phyloP scores from a whole-genome alignment of 2,888 invertebrate genomes.

The Cryptosula pallasiana region DNA sequence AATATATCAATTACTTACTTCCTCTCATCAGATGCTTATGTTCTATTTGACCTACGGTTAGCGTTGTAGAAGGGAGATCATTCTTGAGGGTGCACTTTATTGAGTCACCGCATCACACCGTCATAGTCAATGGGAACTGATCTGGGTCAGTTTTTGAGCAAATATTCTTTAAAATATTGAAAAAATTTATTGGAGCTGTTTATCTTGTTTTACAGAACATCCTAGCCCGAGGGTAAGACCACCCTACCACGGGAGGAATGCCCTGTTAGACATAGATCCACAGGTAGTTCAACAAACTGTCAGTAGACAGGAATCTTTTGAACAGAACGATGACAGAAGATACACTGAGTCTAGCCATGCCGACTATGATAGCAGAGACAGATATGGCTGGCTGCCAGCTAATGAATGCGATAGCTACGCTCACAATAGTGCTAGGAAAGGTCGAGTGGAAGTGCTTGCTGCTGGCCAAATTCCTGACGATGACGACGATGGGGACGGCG shows the following conservation, averaged over 20 bases:
- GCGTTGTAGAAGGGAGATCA: no score
- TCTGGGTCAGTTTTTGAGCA: no score
- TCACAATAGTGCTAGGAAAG: neutral
- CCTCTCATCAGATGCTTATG: no score
- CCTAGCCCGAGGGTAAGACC: neutral
- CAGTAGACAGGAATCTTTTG: slow-evolving; percentile 5
- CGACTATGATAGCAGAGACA: neutral
- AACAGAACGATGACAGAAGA: neutral
- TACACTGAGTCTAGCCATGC: neutral
- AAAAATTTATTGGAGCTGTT: no score
- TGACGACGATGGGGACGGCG: neutral
- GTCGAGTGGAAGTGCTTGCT: neutral
- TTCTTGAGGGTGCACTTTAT: no score
- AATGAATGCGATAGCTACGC: neutral
- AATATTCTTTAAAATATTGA: no score
- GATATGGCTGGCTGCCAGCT: neutral
- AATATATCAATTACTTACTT: no score
- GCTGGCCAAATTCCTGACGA: neutral
- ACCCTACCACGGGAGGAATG: slow-evolving; percentile 10
- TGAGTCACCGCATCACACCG: no score
- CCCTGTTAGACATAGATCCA: slow-evolving; percentile 12
- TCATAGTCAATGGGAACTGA: no score
- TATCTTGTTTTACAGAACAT: neutral
- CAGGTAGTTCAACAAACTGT: neutral
- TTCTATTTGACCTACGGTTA: no score